Evolutionary conservation across 2,113 vertebrate genomes (phyloP).

Genomic region (Neopipo cinnamomea): DNA sequence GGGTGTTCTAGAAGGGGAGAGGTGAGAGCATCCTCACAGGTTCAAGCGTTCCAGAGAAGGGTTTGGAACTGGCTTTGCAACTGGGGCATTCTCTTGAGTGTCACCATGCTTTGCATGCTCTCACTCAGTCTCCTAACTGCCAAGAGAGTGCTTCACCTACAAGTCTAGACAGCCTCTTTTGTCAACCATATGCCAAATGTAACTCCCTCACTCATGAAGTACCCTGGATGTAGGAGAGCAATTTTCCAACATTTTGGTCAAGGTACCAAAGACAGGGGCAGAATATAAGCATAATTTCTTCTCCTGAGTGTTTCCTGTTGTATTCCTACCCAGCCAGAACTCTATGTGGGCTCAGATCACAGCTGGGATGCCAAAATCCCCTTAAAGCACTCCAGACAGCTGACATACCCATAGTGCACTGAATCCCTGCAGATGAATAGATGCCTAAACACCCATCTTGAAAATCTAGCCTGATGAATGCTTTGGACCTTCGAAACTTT

Average conservation of each 20-base stretch:
- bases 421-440: neutral
- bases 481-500: neutral
- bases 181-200: neutral
- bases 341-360: neutral
- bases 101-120: neutral
- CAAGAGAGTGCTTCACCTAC: rapidly evolving
- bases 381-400: neutral
- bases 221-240: neutral
- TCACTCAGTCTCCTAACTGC: neutral
- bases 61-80: neutral
- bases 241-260: neutral
- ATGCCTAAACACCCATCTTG: neutral
- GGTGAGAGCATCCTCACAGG: neutral
- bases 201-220: neutral
- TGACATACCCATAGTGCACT: neutral
- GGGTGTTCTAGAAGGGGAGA: neutral
- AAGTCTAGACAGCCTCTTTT: neutral
- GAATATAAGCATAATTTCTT: neutral
- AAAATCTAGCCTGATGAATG: neutral
- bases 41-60: neutral
- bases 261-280: neutral
- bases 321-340: neutral
- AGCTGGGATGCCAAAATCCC: neutral
- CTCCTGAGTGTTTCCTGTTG: neutral
- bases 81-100: neutral